Evolutionary conservation across 2,113 vertebrate species (phyloP).

Genomic region (Carassius auratus): DNA sequence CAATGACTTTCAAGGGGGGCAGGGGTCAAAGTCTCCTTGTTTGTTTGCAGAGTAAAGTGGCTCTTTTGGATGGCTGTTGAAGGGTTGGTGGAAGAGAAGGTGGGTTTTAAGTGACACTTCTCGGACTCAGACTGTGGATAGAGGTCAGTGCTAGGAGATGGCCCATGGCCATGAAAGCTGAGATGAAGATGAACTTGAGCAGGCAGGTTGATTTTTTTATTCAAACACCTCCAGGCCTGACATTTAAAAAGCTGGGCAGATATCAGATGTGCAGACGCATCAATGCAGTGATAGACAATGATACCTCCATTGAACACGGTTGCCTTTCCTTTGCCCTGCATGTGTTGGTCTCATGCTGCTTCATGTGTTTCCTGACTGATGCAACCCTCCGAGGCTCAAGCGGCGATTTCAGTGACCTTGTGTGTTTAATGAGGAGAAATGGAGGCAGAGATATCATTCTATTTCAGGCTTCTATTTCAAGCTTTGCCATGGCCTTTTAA

Average conservation of each 20-base stretch:
- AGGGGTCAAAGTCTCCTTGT: not conserved
- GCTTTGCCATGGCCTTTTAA: slow-evolving; percentile 15
- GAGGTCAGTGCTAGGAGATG: slow-evolving; percentile 25
- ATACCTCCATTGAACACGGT: not conserved
- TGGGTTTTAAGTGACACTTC: slow-evolving; percentile 21
- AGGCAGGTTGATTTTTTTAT: slow-evolving; percentile 53
- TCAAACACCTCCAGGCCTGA: slow-evolving; percentile 46
- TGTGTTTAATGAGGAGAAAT: slow-evolving; percentile 24
- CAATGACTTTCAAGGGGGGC: not conserved
- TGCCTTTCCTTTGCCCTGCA: not conserved
- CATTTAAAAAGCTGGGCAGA: slow-evolving; percentile 42
- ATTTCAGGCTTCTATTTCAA: not conserved
- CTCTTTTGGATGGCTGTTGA: slow-evolving; percentile 3
- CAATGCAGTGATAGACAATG: not conserved
- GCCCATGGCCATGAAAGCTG: slow-evolving; percentile 6
- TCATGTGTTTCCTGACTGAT: not conserved
- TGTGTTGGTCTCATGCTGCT: not conserved
- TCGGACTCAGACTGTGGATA: slow-evolving; percentile 17
- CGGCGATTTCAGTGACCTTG: slow-evolving; percentile 20
- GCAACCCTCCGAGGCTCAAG: slow-evolving; percentile 25
- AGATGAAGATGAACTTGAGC: slow-evolving; percentile 37
- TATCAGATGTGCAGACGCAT: slow-evolving; percentile 26
- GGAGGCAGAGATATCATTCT: slow-evolving; percentile 19
- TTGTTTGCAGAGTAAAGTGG: slow-evolving; percentile 12
- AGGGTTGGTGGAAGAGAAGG: not conserved